Evolutionary conservation across 2,888 invertebrate genomes (phyloP), one percentile per base, ranked within the genome.

Genomic region (Busseola fusca): DNA sequence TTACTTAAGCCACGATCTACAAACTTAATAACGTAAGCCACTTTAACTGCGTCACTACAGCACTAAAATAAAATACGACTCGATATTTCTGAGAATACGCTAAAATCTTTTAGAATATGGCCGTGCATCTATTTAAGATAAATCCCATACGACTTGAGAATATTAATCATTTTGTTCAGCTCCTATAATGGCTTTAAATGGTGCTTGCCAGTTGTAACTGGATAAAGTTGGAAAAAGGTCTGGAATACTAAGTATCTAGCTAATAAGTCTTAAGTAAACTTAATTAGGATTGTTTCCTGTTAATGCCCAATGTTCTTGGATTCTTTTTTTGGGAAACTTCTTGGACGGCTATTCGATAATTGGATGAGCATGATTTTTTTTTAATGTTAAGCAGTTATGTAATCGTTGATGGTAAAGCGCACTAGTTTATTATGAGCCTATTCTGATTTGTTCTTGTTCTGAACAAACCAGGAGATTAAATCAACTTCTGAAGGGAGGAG

Each of bases 111-210:
- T n/a, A 27, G 14, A 64, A 63, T 58, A 69, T 58, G 66, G 37
- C 52, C 58, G 30, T 65, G 67, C 77, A 78, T 80, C 70, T 75
- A 67, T 72, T 84, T 77, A 16, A 84, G 78, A 80, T 76, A 84
- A 84, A 84, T 74, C 71, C 65, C 3, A 56, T 59, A 74, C 84
- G 73, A 69, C 63, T 73, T 56, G 10, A 45, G 84, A 84, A 84
- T 84, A 77, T 83, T 74, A 83, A 84, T 81, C 64, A 75, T 84
- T 73, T 74, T 82, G 67, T 84, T 79, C 69, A 74, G 70, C 67
- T 76, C 72, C 56, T 81, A n/a, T n/a, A 84, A 84, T 83, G 78
- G 84, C 84, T 78, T 71, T 84, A 74, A 83, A 83, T 67, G 72
- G 72, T 54, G 27, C 66, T 68, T 48, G 42, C 59, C 76, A 70